Evolutionary conservation across 2,888 invertebrate species (phyloP).

Genomic region (Perdita meconis): DNA sequence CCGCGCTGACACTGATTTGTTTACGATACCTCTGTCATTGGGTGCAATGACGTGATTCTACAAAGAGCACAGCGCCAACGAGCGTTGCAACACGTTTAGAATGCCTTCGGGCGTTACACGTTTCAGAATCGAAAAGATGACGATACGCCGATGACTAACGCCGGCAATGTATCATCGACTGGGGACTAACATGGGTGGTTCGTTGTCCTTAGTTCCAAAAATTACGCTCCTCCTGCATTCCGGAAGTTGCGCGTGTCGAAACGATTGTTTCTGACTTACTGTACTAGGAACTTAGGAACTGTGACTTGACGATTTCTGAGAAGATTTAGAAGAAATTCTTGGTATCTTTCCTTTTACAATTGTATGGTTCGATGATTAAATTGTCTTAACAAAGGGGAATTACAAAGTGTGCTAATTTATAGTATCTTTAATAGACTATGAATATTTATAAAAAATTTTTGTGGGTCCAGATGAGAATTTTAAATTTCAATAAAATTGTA

Average conservation of each 20-base stretch:
- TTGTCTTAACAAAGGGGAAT: too few relatives aligned
- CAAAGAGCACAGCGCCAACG: slow-evolving; percentile 30
- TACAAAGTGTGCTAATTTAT: too few relatives aligned
- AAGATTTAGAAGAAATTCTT: background rate
- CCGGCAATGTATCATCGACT: slow-evolving; percentile 39
- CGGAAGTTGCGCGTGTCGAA: slow-evolving; percentile 35
- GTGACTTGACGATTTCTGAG: background rate
- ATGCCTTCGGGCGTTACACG: slow-evolving; percentile 41
- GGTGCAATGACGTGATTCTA: slow-evolving; percentile 33
- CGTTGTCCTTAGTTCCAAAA: slow-evolving; percentile 51
- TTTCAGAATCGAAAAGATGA: slow-evolving; percentile 47
- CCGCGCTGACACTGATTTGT: slow-evolving; percentile 22
- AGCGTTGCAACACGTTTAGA: slow-evolving; percentile 32
- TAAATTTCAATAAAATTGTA: too few relatives aligned
- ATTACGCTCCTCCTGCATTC: background rate
- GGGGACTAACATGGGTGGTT: slow-evolving; percentile 40
- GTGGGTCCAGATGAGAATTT: too few relatives aligned
- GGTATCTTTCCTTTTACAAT: too few relatives aligned
- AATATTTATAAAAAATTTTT: too few relatives aligned
- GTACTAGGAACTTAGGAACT: too few relatives aligned
- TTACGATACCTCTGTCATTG: slow-evolving; percentile 28
- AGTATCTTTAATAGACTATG: too few relatives aligned
- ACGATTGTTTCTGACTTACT: slow-evolving; percentile 1
- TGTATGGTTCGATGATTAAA: too few relatives aligned
- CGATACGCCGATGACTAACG: slow-evolving; percentile 59